These are phyloP conservation scores for Plotosus lineatus DNA, from an alignment of 2,113 vertebrate species.

Conservation along the genomic window DNA sequence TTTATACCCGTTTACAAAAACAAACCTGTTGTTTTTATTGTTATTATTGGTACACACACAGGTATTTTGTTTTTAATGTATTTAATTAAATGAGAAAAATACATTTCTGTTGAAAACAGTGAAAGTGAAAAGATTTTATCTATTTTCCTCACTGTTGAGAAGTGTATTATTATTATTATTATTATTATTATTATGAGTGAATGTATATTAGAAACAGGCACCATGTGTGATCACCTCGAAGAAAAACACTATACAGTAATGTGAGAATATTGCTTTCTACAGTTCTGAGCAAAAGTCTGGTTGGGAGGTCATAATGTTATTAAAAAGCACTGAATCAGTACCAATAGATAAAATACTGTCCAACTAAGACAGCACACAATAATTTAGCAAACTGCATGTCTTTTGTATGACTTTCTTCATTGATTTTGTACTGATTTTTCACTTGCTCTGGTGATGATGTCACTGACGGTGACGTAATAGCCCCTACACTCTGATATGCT, in stretches of 20 bases:
- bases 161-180: neutral
- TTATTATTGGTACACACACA: neutral
- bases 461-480: conserved; percentile 54
- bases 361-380: neutral
- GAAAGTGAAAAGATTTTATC: neutral
- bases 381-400: neutral
- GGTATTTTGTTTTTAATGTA: neutral
- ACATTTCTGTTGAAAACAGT: neutral
- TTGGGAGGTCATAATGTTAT: neutral
- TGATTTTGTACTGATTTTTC: neutral
- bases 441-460: conserved; percentile 50
- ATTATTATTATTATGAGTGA: neutral
- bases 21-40: neutral
- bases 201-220: neutral
- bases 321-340: neutral
- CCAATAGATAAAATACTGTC: neutral
- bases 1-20: neutral
- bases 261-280: neutral
- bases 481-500: conserved; percentile 28
- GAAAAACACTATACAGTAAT: neutral
- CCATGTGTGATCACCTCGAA: neutral
- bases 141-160: neutral
- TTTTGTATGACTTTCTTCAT: neutral
- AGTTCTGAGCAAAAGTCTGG: neutral
- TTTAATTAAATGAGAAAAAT: neutral